Base-by-base conservation (phyloP, 2,113 vertebrate genomes). In the human (Homo sapiens) region DNA sequence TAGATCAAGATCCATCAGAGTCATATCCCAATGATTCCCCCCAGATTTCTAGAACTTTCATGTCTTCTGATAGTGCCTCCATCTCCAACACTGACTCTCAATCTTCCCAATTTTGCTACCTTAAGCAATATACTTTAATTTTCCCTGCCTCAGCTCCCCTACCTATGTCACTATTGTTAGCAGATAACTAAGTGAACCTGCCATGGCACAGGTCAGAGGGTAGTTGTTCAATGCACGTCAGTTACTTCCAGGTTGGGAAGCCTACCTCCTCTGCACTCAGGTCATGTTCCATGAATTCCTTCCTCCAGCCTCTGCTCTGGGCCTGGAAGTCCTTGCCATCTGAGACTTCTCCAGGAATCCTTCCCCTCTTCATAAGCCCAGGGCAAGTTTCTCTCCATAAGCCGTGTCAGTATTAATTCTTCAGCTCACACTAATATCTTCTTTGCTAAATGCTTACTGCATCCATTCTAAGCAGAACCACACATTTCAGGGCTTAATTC, bases 401-500 rank as follows among this genome's bases (percentile, higher is more conserved):
- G 48, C 23, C 61, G n/a, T n/a, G 38, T 66, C 57, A 40, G 32
- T 68, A 68, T 68, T 64, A 68, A 87, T 97, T 40, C 38, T 70
- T 35, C 50, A 68, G 76, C 50, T 27, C 38, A 88, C 86, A 50
- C 38, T 22, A 18, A 1, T 25, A 2, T 64, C 87, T 84, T 96
- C 64, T 79, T 89, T 57, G 68, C 30, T 82, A 55, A 89, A n/a
- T 30, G 72, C 18, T 73, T 30, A 52, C 25, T 45, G 18, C 57
- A 35, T 43, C 2, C 1, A 45, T 72, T 79, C 57, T 48, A 43
- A 66, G 48, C 61, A 75, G 95, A 82, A 90, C 16, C 83, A 27
- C 17, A 72, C 30, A 45, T 82, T 83, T 55, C 35, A 92, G 70
- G 73, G 30, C 57, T 95, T 72, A 40, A 89, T 85, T 68, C 25